Percentiles rank a stretch among this genome's conserved stretches.
phyloP scores from a whole-genome alignment of 2,797 vertebrate genomes.

The Peromyscus nudipes region DNA sequence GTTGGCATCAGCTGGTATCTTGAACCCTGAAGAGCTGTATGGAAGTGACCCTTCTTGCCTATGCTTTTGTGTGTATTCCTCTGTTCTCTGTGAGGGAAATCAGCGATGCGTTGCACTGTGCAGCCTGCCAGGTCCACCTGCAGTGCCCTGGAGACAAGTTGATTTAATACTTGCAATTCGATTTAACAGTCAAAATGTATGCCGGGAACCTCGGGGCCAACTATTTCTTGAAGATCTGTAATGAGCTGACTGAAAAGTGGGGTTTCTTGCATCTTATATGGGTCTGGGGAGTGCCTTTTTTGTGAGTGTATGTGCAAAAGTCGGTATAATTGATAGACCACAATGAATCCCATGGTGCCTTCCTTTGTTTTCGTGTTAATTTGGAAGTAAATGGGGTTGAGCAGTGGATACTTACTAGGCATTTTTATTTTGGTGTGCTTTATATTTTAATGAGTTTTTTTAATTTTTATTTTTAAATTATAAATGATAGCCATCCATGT shows the following conservation, averaged over 20 bases:
- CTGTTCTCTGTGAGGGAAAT: neutral
- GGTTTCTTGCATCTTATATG: neutral
- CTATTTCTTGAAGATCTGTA: neutral
- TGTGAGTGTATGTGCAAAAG: neutral
- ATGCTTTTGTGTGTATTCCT: neutral
- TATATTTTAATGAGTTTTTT: neutral
- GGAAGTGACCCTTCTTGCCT: neutral
- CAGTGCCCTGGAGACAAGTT: neutral
- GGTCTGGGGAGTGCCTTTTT: neutral
- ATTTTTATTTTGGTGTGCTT: neutral
- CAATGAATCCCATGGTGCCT: neutral
- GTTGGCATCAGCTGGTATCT: neutral
- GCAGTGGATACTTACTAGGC: neutral
- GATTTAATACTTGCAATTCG: neutral
- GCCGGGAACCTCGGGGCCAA: neutral
- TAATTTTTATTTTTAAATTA: conserved; percentile 17
- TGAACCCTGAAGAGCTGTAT: neutral
- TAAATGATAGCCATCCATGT: neutral
- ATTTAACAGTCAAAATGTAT: neutral
- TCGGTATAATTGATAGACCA: neutral
- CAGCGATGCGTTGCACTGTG: rapidly evolving
- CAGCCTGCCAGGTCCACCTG: neutral
- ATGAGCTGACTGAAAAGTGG: conserved; percentile 45
- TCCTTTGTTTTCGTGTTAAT: conserved; percentile 61
- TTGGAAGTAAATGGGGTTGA: neutral